A percentile compares a stretch with the other conserved stretches of the same genome.
Evolutionary conservation across 1,140 invertebrate species (phyloP).

Genomic region (Olivierus martensii): DNA sequence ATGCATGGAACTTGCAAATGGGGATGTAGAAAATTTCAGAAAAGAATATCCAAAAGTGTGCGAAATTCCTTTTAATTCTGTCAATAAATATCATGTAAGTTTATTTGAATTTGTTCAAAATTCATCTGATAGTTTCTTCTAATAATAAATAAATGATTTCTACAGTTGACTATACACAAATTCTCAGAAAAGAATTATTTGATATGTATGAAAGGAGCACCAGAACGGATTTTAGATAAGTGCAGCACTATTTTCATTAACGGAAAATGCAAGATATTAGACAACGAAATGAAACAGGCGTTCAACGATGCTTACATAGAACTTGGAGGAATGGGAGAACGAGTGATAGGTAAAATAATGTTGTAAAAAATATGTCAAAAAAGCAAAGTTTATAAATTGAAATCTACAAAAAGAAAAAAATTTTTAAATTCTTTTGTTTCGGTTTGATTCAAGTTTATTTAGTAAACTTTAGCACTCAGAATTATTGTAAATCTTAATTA

Average conservation of each 20-base stretch:
- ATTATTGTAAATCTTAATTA: too few species aligned
- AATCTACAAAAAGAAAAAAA: too few species aligned
- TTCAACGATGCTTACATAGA: slow-evolving; percentile 98
- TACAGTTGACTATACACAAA: slow-evolving; percentile 30
- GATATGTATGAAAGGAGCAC: slow-evolving; percentile 26
- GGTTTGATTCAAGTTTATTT: too few species aligned
- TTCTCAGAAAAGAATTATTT: slow-evolving; percentile 15
- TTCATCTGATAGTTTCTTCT: too few species aligned
- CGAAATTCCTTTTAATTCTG: slow-evolving; percentile 37
- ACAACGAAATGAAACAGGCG: slow-evolving; percentile 46
- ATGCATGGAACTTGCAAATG: slow-evolving; percentile 26
- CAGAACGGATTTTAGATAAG: slow-evolving; percentile 25
- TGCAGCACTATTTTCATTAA: slow-evolving; percentile 39
- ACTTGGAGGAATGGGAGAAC: slow-evolving; percentile 90
- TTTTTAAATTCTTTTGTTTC: too few species aligned
- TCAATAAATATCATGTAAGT: slow-evolving; percentile 39
- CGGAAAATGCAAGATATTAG: slow-evolving; percentile 35
- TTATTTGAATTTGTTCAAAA: too few species aligned
- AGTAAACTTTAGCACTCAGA: too few species aligned
- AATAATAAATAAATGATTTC: slow-evolving; percentile 40
- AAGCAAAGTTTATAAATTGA: too few species aligned
- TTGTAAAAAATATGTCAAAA: too few species aligned
- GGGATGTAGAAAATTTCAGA: slow-evolving; percentile 20
- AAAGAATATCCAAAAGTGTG: slow-evolving; percentile 22
- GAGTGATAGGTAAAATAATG: slow-evolving; percentile 31